Conservation (phyloP, 2,888 invertebrate genomes). For the Dryadula phaetusa region DNA sequence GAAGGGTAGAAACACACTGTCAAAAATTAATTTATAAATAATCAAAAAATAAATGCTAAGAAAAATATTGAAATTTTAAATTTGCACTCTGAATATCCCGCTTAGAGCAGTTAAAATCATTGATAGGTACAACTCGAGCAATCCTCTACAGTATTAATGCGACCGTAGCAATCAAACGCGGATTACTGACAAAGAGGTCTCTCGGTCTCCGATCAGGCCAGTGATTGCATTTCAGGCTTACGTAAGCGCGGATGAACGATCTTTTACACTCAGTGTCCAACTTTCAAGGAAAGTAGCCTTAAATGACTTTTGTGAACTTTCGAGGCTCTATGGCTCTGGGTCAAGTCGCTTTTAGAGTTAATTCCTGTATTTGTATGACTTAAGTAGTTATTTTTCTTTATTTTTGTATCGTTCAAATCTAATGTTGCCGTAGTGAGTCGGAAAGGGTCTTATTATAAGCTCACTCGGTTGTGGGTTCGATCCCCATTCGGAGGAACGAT, state of each 20-base stretch:
- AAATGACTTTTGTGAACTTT: slow-evolving; percentile 14
- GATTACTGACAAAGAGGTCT: slow-evolving; percentile 50
- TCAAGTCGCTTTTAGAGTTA: neutral
- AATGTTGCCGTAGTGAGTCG: too few species aligned
- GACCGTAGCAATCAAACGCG: slow-evolving; percentile 53
- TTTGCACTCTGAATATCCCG: neutral
- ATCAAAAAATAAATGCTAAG: neutral
- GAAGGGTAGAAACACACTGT: too few species aligned
- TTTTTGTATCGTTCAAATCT: too few species aligned
- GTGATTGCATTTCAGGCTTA: slow-evolving; percentile 38
- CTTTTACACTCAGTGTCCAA: slow-evolving; percentile 9
- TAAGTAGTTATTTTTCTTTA: too few species aligned
- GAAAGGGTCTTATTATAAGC: too few species aligned
- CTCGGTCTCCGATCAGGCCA: slow-evolving; percentile 32
- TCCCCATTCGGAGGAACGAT: too few species aligned
- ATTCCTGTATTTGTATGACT: neutral
- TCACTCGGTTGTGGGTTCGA: too few species aligned
- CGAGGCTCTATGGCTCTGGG: neutral
- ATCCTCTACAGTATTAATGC: slow-evolving; percentile 43
- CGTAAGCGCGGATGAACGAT: slow-evolving; percentile 30
- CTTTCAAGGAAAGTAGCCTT: slow-evolving; percentile 15
- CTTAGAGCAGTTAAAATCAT: slow-evolving; percentile 10
- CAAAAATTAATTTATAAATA: neutral
- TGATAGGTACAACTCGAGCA: slow-evolving; percentile 6
- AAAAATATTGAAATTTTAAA: neutral